phyloP scores from a whole-genome alignment of 2,113 vertebrate species.

The Engystomops pustulosus region DNA sequence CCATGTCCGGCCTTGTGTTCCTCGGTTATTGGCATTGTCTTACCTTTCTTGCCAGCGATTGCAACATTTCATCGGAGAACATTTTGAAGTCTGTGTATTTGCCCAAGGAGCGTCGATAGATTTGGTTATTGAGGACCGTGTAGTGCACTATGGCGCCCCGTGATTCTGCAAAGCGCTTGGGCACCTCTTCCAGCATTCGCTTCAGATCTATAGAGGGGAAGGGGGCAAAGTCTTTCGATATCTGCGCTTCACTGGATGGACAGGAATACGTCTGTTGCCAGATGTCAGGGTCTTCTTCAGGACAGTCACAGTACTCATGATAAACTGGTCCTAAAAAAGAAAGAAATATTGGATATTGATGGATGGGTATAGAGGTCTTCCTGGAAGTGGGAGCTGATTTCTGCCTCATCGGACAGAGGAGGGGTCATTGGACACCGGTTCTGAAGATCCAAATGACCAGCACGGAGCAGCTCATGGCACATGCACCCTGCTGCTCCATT shows the following conservation, averaged over 20 bases:
- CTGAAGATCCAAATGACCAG: too few species aligned
- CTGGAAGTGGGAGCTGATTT: too few species aligned
- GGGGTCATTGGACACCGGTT: too few species aligned
- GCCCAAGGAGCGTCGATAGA: slow-evolving; percentile 86
- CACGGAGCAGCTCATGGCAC: too few species aligned
- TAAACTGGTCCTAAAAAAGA: slow-evolving; percentile 80
- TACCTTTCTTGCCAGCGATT: slow-evolving; percentile 91
- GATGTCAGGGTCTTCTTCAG: slow-evolving; percentile 71
- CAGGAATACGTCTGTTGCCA: slow-evolving; percentile 82
- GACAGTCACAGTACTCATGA: slow-evolving; percentile 91
- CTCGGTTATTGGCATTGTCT: not conserved
- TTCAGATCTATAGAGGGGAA: slow-evolving; percentile 86
- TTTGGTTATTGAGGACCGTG: slow-evolving; percentile 78
- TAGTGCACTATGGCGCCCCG: slow-evolving; percentile 90
- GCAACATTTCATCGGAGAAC: slow-evolving; percentile 94
- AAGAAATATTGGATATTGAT: too few species aligned
- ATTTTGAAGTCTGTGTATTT: slow-evolving; percentile 97
- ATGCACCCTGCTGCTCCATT: too few species aligned
- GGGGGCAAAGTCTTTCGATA: slow-evolving; percentile 79
- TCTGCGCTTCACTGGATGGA: slow-evolving; percentile 80
- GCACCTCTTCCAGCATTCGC: slow-evolving; percentile 81
- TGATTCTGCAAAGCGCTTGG: slow-evolving; percentile 77
- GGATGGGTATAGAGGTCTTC: too few species aligned
- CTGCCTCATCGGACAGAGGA: too few species aligned
- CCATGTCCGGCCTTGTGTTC: not conserved